These are phyloP conservation scores for Heterotilapia buettikoferi DNA, from an alignment of 2,113 vertebrate genomes.

Conservation along the genomic window DNA sequence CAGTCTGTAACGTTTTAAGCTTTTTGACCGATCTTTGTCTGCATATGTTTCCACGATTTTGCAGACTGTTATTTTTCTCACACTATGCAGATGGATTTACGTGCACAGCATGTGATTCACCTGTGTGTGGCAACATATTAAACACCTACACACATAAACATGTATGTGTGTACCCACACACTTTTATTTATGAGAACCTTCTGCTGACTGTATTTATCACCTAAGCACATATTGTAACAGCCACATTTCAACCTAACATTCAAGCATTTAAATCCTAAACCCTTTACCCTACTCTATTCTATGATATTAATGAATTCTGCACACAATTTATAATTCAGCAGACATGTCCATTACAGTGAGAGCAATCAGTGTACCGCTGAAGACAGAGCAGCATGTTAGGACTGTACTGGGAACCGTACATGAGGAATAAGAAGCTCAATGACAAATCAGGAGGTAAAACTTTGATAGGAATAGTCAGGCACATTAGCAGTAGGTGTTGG, in stretches of 20 bases:
- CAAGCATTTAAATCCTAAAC: background rate
- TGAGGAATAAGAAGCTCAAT: background rate
- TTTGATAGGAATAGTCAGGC: background rate
- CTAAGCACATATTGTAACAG: background rate
- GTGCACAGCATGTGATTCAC: slow-evolving; percentile 21
- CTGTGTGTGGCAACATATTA: slow-evolving; percentile 28
- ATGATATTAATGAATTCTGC: background rate
- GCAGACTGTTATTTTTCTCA: slow-evolving; percentile 7
- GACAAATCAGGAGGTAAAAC: background rate
- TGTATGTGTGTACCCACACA: slow-evolving; percentile 1
- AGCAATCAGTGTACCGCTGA: background rate
- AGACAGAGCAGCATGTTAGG: background rate
- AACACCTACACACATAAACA: slow-evolving; percentile 29
- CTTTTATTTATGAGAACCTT: slow-evolving; percentile 1
- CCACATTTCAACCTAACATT: background rate
- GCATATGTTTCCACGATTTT: slow-evolving; percentile 2
- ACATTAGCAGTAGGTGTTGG: background rate
- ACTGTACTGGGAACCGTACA: background rate
- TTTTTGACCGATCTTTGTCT: background rate
- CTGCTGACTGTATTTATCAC: slow-evolving; percentile 3
- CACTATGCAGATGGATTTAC: slow-evolving; percentile 39
- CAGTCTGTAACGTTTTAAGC: background rate
- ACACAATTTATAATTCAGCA: background rate
- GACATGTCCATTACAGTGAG: background rate
- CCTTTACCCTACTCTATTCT: background rate